A percentile compares a stretch with the other conserved stretches of the same genome.
Evolutionary conservation across 2,888 invertebrate genomes (phyloP).

Genomic region (Cephus rjabovi): DNA sequence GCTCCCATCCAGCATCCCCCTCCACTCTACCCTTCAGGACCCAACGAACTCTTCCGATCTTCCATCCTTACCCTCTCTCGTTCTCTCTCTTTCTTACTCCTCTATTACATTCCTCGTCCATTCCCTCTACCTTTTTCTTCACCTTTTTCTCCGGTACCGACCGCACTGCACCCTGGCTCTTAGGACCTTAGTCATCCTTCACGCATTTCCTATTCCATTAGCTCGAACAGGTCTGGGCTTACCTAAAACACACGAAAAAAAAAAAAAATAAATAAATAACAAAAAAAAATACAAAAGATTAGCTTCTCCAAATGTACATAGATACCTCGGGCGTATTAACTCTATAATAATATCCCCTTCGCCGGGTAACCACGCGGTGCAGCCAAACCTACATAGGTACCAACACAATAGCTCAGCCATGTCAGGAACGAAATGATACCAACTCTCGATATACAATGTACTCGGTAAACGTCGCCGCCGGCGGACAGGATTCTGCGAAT

Average conservation of each 20-base stretch:
- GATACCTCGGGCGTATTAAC: background rate
- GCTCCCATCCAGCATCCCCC: conserved; percentile 17
- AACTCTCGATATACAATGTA: conserved; percentile 5
- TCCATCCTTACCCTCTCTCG: conserved; percentile 18
- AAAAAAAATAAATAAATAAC: no score
- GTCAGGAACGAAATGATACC: background rate
- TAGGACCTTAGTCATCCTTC: background rate
- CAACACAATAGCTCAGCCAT: background rate
- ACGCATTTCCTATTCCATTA: background rate
- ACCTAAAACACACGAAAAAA: background rate
- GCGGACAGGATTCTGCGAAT: conserved; percentile 35
- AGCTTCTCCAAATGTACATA: background rate
- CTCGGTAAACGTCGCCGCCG: conserved; percentile 6
- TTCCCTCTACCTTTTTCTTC: conserved; percentile 20
- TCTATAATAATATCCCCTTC: background rate
- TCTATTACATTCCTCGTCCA: conserved; percentile 15
- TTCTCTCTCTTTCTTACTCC: conserved; percentile 14
- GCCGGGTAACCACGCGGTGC: background rate
- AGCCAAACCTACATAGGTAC: background rate
- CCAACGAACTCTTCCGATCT: conserved; percentile 25
- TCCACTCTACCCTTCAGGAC: conserved; percentile 27
- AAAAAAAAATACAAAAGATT: background rate
- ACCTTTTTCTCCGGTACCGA: conserved; percentile 17
- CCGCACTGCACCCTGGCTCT: background rate
- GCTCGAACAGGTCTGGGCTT: background rate